phyloP scores from a whole-genome alignment of 1,140 invertebrate species.

The Myzus persicae region DNA sequence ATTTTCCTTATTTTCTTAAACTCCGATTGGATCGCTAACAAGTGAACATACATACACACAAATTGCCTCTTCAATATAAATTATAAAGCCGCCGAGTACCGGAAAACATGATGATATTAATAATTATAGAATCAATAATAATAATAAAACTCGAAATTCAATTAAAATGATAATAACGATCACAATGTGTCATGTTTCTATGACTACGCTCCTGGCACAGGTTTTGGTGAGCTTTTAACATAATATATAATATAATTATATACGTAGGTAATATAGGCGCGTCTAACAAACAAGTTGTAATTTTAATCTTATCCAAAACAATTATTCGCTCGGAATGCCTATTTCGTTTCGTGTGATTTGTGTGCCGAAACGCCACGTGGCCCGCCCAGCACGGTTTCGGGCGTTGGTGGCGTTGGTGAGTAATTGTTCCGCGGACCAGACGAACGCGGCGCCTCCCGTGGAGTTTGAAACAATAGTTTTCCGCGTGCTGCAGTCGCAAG shows the following conservation, averaged over 20 bases:
- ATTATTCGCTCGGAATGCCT: neutral
- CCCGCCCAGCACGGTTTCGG: neutral
- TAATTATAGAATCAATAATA: no score
- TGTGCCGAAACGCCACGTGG: neutral
- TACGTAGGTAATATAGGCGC: no score
- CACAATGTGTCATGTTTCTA: neutral
- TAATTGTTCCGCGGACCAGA: neutral
- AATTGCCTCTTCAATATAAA: no score
- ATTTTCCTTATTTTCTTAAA: no score
- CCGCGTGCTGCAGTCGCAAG: neutral
- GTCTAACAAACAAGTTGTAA: neutral
- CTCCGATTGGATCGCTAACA: no score
- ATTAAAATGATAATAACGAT: neutral
- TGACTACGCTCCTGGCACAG: no score
- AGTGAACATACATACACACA: no score
- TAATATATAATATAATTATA: no score
- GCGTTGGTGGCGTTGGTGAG: neutral
- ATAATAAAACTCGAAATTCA: neutral
- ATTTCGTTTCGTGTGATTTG: constrained; percentile 8
- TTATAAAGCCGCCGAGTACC: neutral
- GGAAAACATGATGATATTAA: neutral
- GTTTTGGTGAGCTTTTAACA: no score
- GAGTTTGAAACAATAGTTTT: constrained; percentile 38
- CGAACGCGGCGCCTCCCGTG: neutral
- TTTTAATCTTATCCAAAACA: neutral